Evolutionary conservation across 2,113 vertebrate genomes (phyloP).

Genomic region (Motacilla tschutschensis): DNA sequence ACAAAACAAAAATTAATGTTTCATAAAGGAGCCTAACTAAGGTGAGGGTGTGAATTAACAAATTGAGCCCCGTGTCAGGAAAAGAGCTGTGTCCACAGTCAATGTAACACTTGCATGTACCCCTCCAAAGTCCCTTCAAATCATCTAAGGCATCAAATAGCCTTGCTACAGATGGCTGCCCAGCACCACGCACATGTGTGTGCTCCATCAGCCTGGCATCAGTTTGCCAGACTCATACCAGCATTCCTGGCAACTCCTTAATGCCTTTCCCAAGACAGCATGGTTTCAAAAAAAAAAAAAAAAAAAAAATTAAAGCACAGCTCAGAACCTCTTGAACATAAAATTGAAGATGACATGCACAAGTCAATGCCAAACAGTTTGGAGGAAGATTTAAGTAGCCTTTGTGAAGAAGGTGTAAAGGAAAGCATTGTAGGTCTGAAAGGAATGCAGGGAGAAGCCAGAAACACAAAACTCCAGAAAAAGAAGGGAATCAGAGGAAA

Average conservation of each 20-base stretch:
- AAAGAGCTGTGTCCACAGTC: background rate
- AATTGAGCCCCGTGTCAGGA: background rate
- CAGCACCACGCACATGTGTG: background rate
- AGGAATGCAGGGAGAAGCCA: background rate
- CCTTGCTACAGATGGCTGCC: background rate
- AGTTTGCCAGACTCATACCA: background rate
- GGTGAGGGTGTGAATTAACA: background rate
- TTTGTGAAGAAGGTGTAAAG: background rate
- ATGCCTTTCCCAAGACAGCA: background rate
- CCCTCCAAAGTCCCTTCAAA: background rate
- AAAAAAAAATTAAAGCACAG: background rate
- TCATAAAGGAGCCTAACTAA: background rate
- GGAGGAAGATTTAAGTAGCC: background rate
- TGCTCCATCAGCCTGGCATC: background rate
- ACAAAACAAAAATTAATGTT: background rate
- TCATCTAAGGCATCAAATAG: background rate
- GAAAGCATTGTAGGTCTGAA: background rate
- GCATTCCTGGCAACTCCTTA: background rate
- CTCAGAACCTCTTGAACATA: background rate
- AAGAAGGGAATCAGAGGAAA: background rate
- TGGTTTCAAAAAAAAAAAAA: background rate
- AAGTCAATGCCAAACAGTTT: background rate
- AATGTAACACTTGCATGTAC: rapidly evolving
- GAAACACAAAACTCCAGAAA: background rate
- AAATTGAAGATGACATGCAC: background rate